Evolutionary conservation across 2,888 invertebrate genomes (phyloP).

Genomic region (Escarpia spicata): DNA sequence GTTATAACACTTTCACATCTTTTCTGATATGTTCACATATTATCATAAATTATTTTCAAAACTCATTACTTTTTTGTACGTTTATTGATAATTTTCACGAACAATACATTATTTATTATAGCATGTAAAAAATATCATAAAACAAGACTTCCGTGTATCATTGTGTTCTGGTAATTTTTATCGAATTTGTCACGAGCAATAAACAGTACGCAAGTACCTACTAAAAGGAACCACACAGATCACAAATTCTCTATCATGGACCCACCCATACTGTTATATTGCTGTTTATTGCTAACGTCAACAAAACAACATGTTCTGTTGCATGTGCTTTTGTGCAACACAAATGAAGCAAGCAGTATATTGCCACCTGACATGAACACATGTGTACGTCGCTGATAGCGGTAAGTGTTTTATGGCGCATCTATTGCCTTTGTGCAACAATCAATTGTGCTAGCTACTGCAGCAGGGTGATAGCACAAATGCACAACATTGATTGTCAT

Average conservation of each 20-base stretch:
- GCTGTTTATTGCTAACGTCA: background rate
- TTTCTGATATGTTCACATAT: too few relatives aligned
- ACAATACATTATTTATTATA: background rate
- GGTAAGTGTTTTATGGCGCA: background rate
- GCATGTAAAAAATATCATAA: too few relatives aligned
- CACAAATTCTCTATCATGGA: background rate
- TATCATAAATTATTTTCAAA: background rate
- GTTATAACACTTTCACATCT: too few relatives aligned
- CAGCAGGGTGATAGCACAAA: background rate
- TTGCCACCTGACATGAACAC: background rate
- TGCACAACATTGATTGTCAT: background rate
- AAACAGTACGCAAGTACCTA: background rate
- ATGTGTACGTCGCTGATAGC: background rate
- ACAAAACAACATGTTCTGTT: background rate
- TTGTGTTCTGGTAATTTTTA: background rate
- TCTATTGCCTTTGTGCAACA: background rate
- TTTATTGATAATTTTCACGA: background rate
- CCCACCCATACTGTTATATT: background rate
- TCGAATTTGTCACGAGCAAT: background rate
- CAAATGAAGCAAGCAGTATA: background rate
- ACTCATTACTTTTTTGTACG: background rate
- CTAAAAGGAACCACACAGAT: background rate
- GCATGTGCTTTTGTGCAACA: background rate
- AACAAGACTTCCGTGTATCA: background rate
- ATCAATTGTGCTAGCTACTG: constrained; percentile 5